Conservation (phyloP, 1,140 invertebrate species). For the Ganaspis sp. region DNA sequence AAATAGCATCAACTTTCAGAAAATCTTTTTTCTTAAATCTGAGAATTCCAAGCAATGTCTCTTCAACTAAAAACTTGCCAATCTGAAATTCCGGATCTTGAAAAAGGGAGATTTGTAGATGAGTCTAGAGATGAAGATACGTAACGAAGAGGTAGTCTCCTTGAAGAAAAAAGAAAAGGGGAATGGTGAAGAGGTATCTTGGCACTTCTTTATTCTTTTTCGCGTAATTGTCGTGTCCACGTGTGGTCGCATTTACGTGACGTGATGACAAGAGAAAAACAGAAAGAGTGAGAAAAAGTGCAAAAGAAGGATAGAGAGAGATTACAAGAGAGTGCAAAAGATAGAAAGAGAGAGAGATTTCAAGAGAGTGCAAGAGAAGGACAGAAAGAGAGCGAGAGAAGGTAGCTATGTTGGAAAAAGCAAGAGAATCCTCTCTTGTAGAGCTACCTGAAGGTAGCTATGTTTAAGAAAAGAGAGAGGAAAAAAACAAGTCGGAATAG, state of each 20-base stretch:
- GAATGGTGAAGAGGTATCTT: neutral
- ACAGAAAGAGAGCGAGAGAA: too few species aligned
- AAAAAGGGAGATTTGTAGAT: neutral
- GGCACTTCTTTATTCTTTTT: neutral
- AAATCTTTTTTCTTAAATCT: neutral
- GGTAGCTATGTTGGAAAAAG: neutral
- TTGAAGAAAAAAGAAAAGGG: neutral
- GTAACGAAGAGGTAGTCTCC: neutral
- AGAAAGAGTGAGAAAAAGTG: conserved; percentile 34
- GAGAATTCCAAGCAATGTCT: neutral
- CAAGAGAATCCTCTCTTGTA: too few species aligned
- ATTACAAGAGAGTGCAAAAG: neutral
- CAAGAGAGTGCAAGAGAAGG: neutral
- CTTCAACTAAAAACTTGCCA: neutral
- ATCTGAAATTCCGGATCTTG: neutral
- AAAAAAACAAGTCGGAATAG: neutral
- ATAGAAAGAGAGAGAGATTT: conserved; percentile 35
- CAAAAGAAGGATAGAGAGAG: conserved; percentile 16
- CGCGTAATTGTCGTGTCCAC: conserved; percentile 1
- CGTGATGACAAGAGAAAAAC: neutral
- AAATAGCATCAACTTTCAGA: too few species aligned
- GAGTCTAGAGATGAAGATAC: neutral
- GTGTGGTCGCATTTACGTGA: neutral
- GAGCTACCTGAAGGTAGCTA: too few species aligned
- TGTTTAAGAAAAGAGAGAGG: neutral